Evolutionary conservation across 2,888 invertebrate genomes (phyloP), one percentile per base, ranked within the genome.

Genomic region (Chalcis sispes): DNA sequence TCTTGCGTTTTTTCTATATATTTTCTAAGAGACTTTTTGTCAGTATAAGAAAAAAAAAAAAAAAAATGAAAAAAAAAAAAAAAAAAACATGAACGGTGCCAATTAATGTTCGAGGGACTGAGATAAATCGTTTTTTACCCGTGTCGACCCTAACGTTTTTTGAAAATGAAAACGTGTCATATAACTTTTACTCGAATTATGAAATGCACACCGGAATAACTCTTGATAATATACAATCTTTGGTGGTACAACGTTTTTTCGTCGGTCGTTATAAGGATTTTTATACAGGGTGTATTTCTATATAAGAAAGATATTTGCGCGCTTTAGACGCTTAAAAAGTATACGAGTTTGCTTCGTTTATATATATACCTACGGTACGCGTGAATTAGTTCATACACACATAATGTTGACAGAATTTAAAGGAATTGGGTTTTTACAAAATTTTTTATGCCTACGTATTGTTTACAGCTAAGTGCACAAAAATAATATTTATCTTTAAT

Each of bases 211-310:
- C 64, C 70, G 77, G 77, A 77, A 73, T 77, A 36, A 36, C 77
- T 70, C 59, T 61, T 40, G 64, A 77, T 62, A 48, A 73, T 62
- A 71, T 66, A 75, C 58, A 78, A 78, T 69, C 67, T 75, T 69
- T 65, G 65, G 72, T 72, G 69, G 69, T 72, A 72, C 62, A 67
- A 77, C 72, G 42, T 77, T 72, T 65, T 70, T 75, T 75, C 71
- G 77, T 75, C 72, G 64, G 29, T 75, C 59, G 69, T 75, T 75
- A 69, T 72, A 69, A 78, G 65, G 48, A 70, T 75, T 78, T 78
- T 78, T 78, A 78, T 78, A 78, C 77, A 75, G 72, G 77, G 75
- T 78, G 72, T 72, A 78, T 78, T 78, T 75, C 69, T 78, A 77
- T 59, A 54, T 52, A 74, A 66, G 36, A 36, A 36, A 61, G 10